These are phyloP conservation scores for Vulpes vulpes DNA, from an alignment of 2,113 vertebrate genomes.

Conservation along the genomic window DNA sequence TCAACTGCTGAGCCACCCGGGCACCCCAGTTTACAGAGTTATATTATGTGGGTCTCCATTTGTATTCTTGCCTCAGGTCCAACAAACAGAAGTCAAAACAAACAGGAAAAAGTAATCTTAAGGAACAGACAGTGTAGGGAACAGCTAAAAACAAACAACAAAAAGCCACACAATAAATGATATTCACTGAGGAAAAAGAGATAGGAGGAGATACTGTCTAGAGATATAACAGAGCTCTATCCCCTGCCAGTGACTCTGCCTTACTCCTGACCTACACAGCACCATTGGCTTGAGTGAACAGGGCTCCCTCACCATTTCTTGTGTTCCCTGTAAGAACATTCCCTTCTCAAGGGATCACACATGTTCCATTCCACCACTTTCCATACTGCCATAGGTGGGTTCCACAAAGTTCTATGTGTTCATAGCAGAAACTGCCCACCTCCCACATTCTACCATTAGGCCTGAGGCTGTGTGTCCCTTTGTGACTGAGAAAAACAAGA, in stretches of 20 bases:
- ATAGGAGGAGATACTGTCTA: not conserved
- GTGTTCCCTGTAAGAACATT: not conserved
- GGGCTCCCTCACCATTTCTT: not conserved
- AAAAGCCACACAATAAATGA: not conserved
- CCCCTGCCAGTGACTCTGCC: not conserved
- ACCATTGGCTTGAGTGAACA: not conserved
- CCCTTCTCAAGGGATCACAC: not conserved
- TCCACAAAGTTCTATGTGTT: not conserved
- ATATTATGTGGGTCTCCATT: not conserved
- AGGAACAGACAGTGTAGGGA: not conserved
- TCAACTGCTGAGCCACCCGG: too few relatives aligned
- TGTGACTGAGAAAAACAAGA: not conserved
- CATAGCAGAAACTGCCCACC: not conserved
- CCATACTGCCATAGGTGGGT: not conserved
- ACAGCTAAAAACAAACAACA: not conserved
- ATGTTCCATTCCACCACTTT: not conserved
- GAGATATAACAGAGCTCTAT: rapidly evolving
- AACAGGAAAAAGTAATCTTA: not conserved
- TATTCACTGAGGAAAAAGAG: not conserved
- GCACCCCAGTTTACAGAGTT: not conserved
- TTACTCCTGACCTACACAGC: not conserved
- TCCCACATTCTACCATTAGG: not conserved
- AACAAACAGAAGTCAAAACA: not conserved
- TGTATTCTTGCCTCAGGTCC: not conserved
- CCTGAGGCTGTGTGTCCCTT: not conserved